phyloP scores from a whole-genome alignment of 1,140 invertebrate genomes.

The Drosophila funebris region DNA sequence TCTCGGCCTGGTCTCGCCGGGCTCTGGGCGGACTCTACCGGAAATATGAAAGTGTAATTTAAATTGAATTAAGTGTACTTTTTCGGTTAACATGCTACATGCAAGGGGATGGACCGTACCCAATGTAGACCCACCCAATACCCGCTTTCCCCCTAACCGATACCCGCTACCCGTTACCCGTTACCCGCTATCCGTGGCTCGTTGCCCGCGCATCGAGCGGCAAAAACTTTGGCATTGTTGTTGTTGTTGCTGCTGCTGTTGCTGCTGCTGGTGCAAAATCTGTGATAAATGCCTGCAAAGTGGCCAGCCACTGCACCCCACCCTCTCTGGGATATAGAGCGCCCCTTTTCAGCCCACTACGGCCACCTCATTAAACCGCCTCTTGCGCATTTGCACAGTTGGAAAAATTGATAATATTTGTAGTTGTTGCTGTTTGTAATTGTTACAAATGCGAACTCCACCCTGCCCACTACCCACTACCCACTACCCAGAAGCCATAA shows the following conservation, averaged over 20 bases:
- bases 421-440: constrained; percentile 48
- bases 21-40: constrained; percentile 36
- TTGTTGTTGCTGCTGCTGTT: constrained; percentile 8
- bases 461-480: neutral
- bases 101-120: constrained; percentile 15
- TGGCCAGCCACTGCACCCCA: constrained; percentile 35
- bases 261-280: constrained; percentile 54
- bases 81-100: constrained; percentile 36
- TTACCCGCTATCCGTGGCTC: too few relatives aligned
- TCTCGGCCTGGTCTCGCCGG: neutral
- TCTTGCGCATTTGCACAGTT: constrained; percentile 25
- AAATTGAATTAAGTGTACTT: constrained; percentile 82
- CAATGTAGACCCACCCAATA: constrained; percentile 9
- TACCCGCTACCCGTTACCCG: too few relatives aligned
- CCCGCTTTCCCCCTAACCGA: neutral
- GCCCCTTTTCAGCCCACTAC: neutral
- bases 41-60: constrained; percentile 83
- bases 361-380: constrained; percentile 20
- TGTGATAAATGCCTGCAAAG: constrained; percentile 74
- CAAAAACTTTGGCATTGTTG: constrained; percentile 6
- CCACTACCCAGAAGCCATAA: too few relatives aligned
- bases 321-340: neutral
- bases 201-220: neutral
- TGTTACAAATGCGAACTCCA: constrained; percentile 66
- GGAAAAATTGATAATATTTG: constrained; percentile 41